Evolutionary conservation across 2,113 vertebrate species (phyloP).

Genomic region (Pseudonaja textilis): DNA sequence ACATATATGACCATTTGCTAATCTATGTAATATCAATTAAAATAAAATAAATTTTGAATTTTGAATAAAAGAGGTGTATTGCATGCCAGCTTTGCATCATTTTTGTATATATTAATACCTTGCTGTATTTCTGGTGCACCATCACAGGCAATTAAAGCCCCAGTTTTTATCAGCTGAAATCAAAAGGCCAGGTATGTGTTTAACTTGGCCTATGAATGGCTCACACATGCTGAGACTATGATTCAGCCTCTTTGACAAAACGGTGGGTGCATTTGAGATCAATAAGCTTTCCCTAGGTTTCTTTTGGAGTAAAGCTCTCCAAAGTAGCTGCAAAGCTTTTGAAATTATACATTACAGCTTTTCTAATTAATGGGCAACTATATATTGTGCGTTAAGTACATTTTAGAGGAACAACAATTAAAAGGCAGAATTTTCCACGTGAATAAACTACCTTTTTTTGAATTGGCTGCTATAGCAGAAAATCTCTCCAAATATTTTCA

Average conservation of each 20-base stretch:
- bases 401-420: not conserved
- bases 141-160: not conserved
- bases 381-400: not conserved
- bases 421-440: not conserved
- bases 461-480: too few species aligned
- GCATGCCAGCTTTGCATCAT: not conserved
- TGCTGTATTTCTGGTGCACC: not conserved
- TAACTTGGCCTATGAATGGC: not conserved
- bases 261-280: not conserved
- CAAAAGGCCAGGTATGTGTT: not conserved
- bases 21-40: not conserved
- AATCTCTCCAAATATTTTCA: not conserved
- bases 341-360: not conserved
- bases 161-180: constrained; percentile 3
- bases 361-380: not conserved
- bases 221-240: not conserved
- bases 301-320: not conserved
- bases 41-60: not conserved
- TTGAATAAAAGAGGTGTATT: not conserved
- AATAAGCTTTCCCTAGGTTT: not conserved
- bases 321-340: not conserved
- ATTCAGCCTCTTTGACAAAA: not conserved
- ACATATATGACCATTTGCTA: not conserved
- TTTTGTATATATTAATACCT: not conserved
- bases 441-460: not conserved